Conservation (phyloP, 2,113 vertebrate species). For the Crotalus tigris region DNA sequence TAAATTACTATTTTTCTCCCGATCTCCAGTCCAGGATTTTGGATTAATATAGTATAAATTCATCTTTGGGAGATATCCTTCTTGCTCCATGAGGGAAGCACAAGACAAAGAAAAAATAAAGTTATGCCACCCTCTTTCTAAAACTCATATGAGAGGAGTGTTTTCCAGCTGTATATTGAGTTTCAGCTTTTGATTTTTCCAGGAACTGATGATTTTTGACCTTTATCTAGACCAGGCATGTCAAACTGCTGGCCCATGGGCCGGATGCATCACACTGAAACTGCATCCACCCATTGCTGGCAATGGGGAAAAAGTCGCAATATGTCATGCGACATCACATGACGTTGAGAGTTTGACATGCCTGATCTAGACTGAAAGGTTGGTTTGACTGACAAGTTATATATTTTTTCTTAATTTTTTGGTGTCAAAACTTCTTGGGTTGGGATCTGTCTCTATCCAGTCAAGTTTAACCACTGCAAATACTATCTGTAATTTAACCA, state of each 20-base stretch:
- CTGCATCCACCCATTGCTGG: too few species aligned
- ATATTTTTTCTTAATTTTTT: not conserved
- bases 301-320: too few species aligned
- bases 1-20: not conserved
- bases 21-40: not conserved
- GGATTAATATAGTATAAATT: not conserved
- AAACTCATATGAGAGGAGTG: not conserved
- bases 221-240: not conserved
- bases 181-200: not conserved
- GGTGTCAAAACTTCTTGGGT: not conserved
- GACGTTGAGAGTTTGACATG: too few species aligned
- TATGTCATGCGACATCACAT: too few species aligned
- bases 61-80: not conserved
- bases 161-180: not conserved
- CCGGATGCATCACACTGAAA: too few species aligned
- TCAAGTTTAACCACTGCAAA: not conserved
- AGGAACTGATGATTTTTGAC: not conserved
- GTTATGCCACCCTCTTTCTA: not conserved
- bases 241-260: too few species aligned
- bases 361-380: not conserved
- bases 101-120: not conserved
- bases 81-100: not conserved
- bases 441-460: not conserved
- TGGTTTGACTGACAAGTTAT: not conserved
- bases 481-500: not conserved